Percentiles rank a stretch among this genome's conserved stretches.
phyloP scores from a whole-genome alignment of 2,113 vertebrate genomes.

The Charadrius vociferus region DNA sequence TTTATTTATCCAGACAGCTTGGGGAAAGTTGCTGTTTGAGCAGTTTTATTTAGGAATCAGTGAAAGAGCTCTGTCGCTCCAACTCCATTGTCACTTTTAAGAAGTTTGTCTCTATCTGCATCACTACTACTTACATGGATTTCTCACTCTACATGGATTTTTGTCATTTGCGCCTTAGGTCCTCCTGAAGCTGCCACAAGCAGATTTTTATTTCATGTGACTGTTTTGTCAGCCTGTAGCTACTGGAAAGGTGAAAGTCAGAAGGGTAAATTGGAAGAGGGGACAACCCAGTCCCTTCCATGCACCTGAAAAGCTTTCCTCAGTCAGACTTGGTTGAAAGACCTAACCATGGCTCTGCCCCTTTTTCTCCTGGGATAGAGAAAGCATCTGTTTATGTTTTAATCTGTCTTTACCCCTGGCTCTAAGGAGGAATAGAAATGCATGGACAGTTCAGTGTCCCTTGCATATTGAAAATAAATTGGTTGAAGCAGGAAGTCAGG shows the following conservation, averaged over 20 bases:
- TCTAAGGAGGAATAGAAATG: background rate
- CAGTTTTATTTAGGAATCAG: background rate
- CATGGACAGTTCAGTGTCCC: background rate
- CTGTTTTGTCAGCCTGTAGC: background rate
- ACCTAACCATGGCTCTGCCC: background rate
- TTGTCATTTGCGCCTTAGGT: background rate
- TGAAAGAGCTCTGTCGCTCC: background rate
- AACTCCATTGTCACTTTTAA: background rate
- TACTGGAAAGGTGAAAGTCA: background rate
- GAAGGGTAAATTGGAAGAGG: background rate
- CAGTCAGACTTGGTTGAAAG: background rate
- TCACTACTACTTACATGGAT: background rate
- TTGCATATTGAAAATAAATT: slow-evolving; percentile 18
- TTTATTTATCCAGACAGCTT: background rate
- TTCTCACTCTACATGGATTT: background rate
- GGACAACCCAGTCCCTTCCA: background rate
- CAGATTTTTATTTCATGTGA: background rate
- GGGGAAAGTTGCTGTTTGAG: background rate
- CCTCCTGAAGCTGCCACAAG: background rate
- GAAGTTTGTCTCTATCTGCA: background rate
- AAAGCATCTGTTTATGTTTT: background rate
- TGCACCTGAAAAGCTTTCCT: background rate
- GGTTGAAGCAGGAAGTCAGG: slow-evolving; percentile 52
- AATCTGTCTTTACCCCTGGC: background rate
- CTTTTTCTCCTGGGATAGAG: background rate